Base-by-base conservation (phyloP, 2,888 invertebrate genomes). In the Luperina nickerlii region DNA sequence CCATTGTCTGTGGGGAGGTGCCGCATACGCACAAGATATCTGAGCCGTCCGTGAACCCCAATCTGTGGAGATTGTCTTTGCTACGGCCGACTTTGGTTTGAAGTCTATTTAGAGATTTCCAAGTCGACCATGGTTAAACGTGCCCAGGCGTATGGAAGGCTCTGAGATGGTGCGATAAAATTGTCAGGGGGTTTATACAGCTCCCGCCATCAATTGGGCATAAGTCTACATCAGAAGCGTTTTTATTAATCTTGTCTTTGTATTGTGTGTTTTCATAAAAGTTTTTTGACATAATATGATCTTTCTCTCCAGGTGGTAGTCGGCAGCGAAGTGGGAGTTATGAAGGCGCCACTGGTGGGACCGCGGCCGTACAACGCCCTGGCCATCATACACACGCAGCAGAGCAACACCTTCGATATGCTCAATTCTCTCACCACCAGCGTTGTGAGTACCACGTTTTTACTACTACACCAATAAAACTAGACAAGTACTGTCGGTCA, bases 381-480 rank as follows among this genome's bases (percentile, higher is more conserved):
- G 69, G 97, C 97, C 86, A 97, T 97, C 93, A 97, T 97, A 68
- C 96, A 97, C 95, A 97, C 97, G 82, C 97, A 97, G 92, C 97
- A 96, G 92, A 96, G 95, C 94, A 97, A 94, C 92, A 97, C 96
- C 85, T 97, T 97, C 90, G 97, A 97, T 79, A 97, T 97, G 96
- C 96, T 97, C 88, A 97, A 97, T 92, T 96, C 97, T 20, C 94
- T 97, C 80, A 97, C 97, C 84, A 97, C 97, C 80, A 97, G 96
- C 85, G 97, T 97, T 45, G 97, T 97, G 66, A 94, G 96, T 96
- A 65, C 32, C 32, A 38, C 9, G 9, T 32, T 63, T 20, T 32
- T 63, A 38, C 11, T 20, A 65, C 20, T 11, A 1, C 38, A 65
- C 0, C 38, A 65, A 65, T 32, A 38, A 20, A 65, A 8, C 5